These are phyloP conservation scores for Steatocranus sp. DNA, from an alignment of 2,797 vertebrate species.

Conservation along the genomic window DNA sequence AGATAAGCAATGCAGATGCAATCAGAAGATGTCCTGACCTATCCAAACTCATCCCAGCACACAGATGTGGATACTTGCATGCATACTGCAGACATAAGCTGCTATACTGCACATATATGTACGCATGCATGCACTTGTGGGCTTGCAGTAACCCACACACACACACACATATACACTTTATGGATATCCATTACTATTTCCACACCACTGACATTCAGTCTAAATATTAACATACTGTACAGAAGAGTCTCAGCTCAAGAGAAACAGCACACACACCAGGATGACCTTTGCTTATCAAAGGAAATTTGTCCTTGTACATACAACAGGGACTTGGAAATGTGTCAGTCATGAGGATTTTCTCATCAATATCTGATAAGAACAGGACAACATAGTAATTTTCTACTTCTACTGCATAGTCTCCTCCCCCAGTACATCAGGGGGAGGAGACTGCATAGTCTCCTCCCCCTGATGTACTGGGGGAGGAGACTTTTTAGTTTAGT, in stretches of 20 bases:
- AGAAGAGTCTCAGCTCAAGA: background rate
- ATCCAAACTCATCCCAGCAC: background rate
- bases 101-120: background rate
- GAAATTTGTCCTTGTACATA: background rate
- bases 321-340: background rate
- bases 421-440: too few species aligned
- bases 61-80: background rate
- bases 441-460: rapidly evolving
- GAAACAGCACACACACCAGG: background rate
- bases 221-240: background rate
- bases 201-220: background rate
- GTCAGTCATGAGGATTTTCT: background rate
- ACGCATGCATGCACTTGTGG: background rate
- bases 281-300: background rate
- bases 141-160: background rate
- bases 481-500: background rate
- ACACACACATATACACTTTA: background rate
- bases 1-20: background rate
- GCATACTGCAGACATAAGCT: background rate
- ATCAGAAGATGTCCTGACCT: background rate
- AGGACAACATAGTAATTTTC: background rate
- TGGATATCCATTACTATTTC: background rate
- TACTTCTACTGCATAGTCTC: rapidly evolving
- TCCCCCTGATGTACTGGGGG: background rate
- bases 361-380: background rate